phyloP scores from a whole-genome alignment of 2,797 vertebrate genomes.

The Siniperca obscura region DNA sequence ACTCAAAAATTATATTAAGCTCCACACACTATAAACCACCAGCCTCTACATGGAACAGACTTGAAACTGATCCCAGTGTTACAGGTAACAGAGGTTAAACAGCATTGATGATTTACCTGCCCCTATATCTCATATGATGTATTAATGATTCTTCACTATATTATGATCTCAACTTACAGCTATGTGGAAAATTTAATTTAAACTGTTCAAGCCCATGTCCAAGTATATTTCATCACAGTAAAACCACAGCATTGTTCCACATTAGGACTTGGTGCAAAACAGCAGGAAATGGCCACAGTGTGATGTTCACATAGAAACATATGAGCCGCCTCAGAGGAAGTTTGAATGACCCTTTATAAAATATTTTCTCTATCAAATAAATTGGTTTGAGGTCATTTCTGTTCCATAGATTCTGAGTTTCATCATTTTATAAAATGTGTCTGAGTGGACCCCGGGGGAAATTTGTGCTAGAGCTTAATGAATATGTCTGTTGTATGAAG shows the following conservation, averaged over 20 bases:
- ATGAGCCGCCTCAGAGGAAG: slow-evolving; percentile 73
- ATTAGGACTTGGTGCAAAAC: slow-evolving; percentile 87
- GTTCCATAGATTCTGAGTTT: slow-evolving; percentile 43
- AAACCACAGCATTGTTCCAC: slow-evolving; percentile 82
- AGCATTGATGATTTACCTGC: slow-evolving; percentile 8
- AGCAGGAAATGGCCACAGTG: slow-evolving; percentile 87
- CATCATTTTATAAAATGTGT: slow-evolving; percentile 41
- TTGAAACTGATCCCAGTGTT: background rate
- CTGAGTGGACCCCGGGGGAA: slow-evolving; percentile 43
- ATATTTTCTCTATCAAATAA: slow-evolving; percentile 46
- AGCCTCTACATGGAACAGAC: background rate
- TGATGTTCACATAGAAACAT: slow-evolving; percentile 85
- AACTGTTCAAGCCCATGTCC: slow-evolving; percentile 81
- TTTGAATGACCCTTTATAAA: slow-evolving; percentile 17
- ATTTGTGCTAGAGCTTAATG: slow-evolving; percentile 33
- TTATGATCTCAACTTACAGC: slow-evolving; percentile 85
- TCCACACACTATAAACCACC: background rate
- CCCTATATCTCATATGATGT: background rate
- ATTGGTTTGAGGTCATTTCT: slow-evolving; percentile 42
- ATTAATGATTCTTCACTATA: slow-evolving; percentile 67
- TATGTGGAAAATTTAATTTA: slow-evolving; percentile 83
- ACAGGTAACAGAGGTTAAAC: slow-evolving; percentile 8
- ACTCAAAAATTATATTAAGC: background rate
- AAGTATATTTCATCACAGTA: slow-evolving; percentile 86
- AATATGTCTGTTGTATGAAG: slow-evolving; percentile 39